These are phyloP conservation scores for Spilosoma lubricipeda DNA, from an alignment of 2,888 invertebrate species.

Conservation along the genomic window DNA sequence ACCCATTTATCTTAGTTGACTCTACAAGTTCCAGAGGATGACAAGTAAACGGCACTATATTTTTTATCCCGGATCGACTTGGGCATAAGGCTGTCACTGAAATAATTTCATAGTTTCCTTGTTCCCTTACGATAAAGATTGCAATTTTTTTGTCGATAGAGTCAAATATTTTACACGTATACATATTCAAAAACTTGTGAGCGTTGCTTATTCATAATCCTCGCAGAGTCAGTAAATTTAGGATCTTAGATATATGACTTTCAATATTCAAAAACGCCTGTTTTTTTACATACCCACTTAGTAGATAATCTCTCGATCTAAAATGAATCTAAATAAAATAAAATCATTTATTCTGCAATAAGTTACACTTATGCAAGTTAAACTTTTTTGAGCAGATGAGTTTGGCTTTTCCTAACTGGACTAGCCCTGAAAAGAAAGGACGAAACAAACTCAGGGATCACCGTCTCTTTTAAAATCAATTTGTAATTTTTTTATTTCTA, in stretches of 20 bases:
- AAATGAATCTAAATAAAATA: too few relatives aligned
- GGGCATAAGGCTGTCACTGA: slow-evolving; percentile 26
- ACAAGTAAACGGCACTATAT: slow-evolving; percentile 35
- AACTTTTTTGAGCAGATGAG: too few relatives aligned
- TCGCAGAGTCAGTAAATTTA: neutral
- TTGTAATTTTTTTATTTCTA: neutral
- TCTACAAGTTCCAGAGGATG: slow-evolving; percentile 40
- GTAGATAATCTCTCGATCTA: neutral
- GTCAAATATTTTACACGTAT: neutral
- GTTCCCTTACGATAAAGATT: slow-evolving; percentile 26
- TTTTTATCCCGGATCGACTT: slow-evolving; percentile 34
- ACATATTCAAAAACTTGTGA: neutral
- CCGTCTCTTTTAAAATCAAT: neutral
- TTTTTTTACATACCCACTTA: neutral
- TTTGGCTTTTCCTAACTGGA: too few relatives aligned
- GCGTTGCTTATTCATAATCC: neutral
- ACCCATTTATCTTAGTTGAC: slow-evolving; percentile 46
- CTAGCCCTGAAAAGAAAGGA: too few relatives aligned
- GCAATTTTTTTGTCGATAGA: slow-evolving; percentile 1
- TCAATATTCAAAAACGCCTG: neutral
- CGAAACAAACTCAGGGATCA: too few relatives aligned
- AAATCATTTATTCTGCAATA: too few relatives aligned
- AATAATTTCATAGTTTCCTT: slow-evolving; percentile 26
- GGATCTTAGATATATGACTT: neutral
- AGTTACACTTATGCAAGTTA: too few relatives aligned